Conservation (phyloP, 2,113 vertebrate genomes). For the Oncorhynchus gorbuscha region DNA sequence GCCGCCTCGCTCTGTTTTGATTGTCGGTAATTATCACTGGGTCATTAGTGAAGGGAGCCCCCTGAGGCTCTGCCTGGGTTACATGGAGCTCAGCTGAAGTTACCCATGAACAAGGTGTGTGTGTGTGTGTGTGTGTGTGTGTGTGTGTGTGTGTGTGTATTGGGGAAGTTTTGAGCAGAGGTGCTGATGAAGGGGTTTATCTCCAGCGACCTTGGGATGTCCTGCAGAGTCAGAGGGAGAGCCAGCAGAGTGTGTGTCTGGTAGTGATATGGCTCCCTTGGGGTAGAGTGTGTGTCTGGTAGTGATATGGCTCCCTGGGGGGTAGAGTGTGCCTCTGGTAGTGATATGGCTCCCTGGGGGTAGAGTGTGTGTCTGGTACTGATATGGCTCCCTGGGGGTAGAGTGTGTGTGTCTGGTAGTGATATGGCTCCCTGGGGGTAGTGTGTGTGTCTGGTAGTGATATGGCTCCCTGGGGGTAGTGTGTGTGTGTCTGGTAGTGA, state of each 20-base stretch:
- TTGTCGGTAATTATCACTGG: conserved; percentile 42
- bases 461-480: neutral
- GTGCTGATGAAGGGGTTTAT: conserved; percentile 58
- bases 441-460: neutral
- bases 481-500: conserved; percentile 1
- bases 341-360: too few species aligned
- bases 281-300: neutral
- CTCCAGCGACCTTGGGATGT: conserved; percentile 55
- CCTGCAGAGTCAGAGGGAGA: conserved; percentile 57
- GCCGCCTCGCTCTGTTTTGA: conserved; percentile 13
- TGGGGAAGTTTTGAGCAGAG: conserved; percentile 31
- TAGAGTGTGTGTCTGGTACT: neutral
- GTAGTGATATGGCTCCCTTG: neutral
- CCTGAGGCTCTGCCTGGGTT: conserved; percentile 16
- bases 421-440: neutral
- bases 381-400: neutral
- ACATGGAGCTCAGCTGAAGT: conserved; percentile 3
- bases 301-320: conserved; percentile 6
- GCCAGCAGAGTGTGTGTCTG: conserved; percentile 5
- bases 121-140: conserved; percentile 5
- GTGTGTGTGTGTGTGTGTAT: conserved; percentile 29
- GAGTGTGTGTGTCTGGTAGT: conserved; percentile 2
- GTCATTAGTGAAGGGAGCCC: conserved; percentile 19
- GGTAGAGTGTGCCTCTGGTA: neutral
- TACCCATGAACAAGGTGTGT: conserved; percentile 7